A percentile compares a stretch with the other conserved stretches of the same genome.
Conservation (phyloP, 2,113 vertebrate genomes). For the Octodon degus region DNA sequence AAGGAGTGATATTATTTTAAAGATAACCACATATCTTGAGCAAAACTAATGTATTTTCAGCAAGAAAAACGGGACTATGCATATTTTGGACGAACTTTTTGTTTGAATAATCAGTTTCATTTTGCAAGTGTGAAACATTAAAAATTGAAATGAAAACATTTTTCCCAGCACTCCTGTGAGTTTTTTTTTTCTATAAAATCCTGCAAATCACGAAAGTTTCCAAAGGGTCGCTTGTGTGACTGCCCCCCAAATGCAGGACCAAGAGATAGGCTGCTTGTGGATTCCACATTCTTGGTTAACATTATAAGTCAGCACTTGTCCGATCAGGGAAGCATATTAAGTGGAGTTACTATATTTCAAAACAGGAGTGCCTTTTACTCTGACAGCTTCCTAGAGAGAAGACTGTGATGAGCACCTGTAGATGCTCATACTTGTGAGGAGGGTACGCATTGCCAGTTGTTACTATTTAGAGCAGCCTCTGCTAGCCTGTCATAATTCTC, state of each 20-base stretch:
- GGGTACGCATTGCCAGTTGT: conserved; percentile 56
- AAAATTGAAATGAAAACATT: conserved; percentile 72
- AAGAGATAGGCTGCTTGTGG: conserved; percentile 75
- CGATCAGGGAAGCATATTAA: conserved; percentile 80
- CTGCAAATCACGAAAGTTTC: conserved; percentile 65
- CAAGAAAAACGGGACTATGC: not conserved
- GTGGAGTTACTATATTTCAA: conserved; percentile 79
- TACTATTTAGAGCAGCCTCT: conserved; percentile 66
- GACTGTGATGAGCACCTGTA: conserved; percentile 62
- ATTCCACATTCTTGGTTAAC: conserved; percentile 68
- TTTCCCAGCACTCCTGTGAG: not conserved
- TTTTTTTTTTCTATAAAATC: not conserved
- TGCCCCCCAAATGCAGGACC: conserved; percentile 67
- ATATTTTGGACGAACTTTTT: conserved; percentile 55
- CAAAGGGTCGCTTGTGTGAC: conserved; percentile 50
- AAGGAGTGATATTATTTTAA: not conserved
- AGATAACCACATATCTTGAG: not conserved
- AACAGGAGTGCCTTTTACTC: conserved; percentile 78
- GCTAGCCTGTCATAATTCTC: conserved; percentile 62
- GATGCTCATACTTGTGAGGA: conserved; percentile 62
- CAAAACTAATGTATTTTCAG: not conserved
- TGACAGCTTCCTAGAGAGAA: conserved; percentile 75
- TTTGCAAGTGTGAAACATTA: conserved; percentile 70
- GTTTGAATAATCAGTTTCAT: conserved; percentile 60
- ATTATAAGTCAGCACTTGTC: conserved; percentile 78